phyloP scores from a whole-genome alignment of 2,113 vertebrate species.

The Oncorhynchus masou region DNA sequence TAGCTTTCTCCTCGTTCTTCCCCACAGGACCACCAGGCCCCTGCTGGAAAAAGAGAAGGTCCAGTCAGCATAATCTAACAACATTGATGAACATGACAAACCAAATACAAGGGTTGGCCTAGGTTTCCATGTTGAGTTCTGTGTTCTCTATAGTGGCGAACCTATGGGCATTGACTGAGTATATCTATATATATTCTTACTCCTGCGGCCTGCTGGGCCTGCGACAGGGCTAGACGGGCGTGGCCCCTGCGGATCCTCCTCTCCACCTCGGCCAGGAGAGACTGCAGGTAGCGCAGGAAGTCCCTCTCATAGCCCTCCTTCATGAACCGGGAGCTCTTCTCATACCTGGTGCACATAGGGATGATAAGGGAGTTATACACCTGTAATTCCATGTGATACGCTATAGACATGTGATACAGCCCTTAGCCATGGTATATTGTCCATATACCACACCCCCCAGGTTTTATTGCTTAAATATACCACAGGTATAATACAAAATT shows the following conservation, averaged over 20 bases:
- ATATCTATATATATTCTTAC: slow-evolving; percentile 64
- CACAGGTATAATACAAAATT: too few relatives aligned
- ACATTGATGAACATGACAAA: not conserved
- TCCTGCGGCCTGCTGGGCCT: slow-evolving; percentile 92
- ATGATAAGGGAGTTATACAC: not conserved
- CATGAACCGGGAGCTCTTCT: slow-evolving; percentile 97
- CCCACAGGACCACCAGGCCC: slow-evolving; percentile 83
- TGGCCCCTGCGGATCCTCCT: slow-evolving; percentile 94
- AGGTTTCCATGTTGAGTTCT: too few relatives aligned
- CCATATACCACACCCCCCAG: too few relatives aligned
- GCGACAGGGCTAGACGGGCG: slow-evolving; percentile 92
- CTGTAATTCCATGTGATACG: not conserved
- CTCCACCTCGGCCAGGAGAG: slow-evolving; percentile 93
- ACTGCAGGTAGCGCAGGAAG: slow-evolving; percentile 94
- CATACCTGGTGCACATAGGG: slow-evolving; percentile 77
- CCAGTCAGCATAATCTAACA: not conserved
- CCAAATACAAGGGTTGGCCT: too few relatives aligned
- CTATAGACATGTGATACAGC: not conserved
- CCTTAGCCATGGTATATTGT: too few relatives aligned
- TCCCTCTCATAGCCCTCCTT: slow-evolving; percentile 97
- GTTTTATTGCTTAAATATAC: too few relatives aligned
- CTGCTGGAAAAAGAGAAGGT: slow-evolving; percentile 60
- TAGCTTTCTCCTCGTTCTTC: slow-evolving; percentile 95
- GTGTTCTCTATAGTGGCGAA: not conserved
- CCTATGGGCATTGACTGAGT: not conserved